These are phyloP conservation scores for Cercopithecus mitis DNA, from an alignment of 2,797 vertebrate species.

Conservation along the genomic window DNA sequence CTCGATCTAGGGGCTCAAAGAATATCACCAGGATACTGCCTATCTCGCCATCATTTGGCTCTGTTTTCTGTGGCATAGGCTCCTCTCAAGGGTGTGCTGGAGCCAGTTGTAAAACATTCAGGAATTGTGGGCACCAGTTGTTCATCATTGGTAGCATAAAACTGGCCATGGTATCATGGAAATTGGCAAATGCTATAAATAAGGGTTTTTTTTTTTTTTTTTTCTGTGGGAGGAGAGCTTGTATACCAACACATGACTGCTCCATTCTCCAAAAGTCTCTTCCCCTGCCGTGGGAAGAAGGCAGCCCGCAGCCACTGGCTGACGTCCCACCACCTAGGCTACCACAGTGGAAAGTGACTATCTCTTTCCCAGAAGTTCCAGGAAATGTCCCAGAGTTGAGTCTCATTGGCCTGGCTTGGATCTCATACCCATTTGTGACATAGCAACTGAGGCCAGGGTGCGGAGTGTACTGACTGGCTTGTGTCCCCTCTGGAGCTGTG, in stretches of 20 bases:
- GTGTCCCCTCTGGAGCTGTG: not conserved
- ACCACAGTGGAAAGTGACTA: not conserved
- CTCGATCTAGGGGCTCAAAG: not conserved
- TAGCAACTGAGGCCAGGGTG: not conserved
- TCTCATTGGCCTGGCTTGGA: not conserved
- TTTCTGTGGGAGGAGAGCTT: not conserved
- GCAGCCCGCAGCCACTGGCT: not conserved
- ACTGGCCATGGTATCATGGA: not conserved
- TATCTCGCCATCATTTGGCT: not conserved
- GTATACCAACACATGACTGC: not conserved
- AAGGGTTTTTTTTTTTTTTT: not conserved
- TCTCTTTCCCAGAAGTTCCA: not conserved
- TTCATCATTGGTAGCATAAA: constrained; percentile 48
- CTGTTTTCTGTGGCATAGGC: not conserved
- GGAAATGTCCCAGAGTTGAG: not conserved
- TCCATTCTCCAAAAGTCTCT: not conserved
- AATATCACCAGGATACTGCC: not conserved
- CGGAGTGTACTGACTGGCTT: not conserved
- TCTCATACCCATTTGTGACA: not conserved
- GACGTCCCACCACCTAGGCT: not conserved
- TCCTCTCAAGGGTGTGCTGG: not conserved
- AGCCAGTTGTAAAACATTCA: not conserved
- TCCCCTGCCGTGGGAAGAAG: not conserved
- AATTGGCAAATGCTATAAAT: constrained; percentile 22
- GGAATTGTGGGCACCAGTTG: not conserved